A percentile compares a stretch with the other conserved stretches of the same genome.
These are phyloP conservation scores for Cryptocheilus praepositus DNA, from an alignment of 2,888 invertebrate species.

Conservation along the genomic window DNA sequence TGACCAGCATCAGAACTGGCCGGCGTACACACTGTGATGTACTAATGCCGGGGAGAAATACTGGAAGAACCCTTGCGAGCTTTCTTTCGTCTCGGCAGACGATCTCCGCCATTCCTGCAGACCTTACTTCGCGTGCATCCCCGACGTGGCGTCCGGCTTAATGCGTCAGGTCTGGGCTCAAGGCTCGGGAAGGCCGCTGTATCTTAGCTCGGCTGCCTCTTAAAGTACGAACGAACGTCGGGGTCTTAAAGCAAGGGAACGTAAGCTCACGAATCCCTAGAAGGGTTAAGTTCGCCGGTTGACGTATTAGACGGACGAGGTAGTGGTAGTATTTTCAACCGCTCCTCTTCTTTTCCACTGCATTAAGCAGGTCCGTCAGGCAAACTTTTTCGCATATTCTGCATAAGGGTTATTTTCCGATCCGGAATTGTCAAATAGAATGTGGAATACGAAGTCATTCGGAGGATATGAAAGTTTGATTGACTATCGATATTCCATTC, in stretches of 20 bases:
- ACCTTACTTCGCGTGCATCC: slow-evolving; percentile 21
- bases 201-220: slow-evolving; percentile 26
- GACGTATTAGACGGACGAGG: too few species aligned
- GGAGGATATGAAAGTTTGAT: too few species aligned
- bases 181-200: slow-evolving; percentile 4
- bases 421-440: too few species aligned
- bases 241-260: neutral
- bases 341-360: neutral
- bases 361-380: neutral
- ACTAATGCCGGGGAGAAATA: too few species aligned
- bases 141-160: slow-evolving; percentile 24
- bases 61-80: too few species aligned
- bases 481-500: too few species aligned
- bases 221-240: slow-evolving; percentile 10
- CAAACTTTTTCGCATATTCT: too few species aligned
- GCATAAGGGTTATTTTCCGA: too few species aligned
- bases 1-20: too few species aligned
- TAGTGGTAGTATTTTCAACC: too few species aligned
- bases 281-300: neutral
- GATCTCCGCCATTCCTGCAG: neutral
- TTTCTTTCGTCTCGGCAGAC: neutral
- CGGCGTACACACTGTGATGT: too few species aligned
- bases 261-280: neutral
- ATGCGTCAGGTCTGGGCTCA: slow-evolving; percentile 5
- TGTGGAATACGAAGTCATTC: too few species aligned